Evolutionary conservation across 2,797 vertebrate genomes (phyloP).

Genomic region (Protosalanx chinensis): DNA sequence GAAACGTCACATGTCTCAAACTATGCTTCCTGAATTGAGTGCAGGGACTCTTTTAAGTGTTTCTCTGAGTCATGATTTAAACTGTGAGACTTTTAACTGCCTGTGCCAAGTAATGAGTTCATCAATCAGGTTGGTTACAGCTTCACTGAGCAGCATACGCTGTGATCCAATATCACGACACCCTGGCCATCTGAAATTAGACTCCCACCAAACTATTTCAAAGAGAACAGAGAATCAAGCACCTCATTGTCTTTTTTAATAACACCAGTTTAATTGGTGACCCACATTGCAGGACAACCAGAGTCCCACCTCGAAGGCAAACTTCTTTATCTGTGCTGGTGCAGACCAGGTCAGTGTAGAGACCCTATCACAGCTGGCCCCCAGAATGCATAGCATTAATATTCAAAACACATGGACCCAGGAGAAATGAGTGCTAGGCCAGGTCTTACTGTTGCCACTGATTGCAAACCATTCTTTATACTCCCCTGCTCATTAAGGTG

Average conservation of each 20-base stretch:
- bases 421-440: not conserved
- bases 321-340: not conserved
- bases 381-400: not conserved
- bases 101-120: conserved; percentile 1
- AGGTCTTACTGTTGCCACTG: not conserved
- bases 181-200: not conserved
- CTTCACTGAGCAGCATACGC: not conserved
- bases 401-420: not conserved
- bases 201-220: not conserved
- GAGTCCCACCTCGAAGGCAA: too few species aligned
- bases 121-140: conserved; percentile 9
- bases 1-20: not conserved
- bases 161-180: not conserved
- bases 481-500: not conserved
- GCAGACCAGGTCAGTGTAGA: conserved; percentile 4
- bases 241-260: not conserved
- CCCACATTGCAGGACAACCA: too few species aligned
- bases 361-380: not conserved
- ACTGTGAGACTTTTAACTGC: not conserved
- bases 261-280: too few species aligned
- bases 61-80: not conserved
- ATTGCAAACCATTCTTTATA: not conserved
- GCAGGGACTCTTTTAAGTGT: conserved; percentile 3
- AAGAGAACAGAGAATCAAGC: not conserved
- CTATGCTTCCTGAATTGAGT: not conserved